Evolutionary conservation across 2,888 invertebrate species (phyloP).

Genomic region (Invenusta paracnida): DNA sequence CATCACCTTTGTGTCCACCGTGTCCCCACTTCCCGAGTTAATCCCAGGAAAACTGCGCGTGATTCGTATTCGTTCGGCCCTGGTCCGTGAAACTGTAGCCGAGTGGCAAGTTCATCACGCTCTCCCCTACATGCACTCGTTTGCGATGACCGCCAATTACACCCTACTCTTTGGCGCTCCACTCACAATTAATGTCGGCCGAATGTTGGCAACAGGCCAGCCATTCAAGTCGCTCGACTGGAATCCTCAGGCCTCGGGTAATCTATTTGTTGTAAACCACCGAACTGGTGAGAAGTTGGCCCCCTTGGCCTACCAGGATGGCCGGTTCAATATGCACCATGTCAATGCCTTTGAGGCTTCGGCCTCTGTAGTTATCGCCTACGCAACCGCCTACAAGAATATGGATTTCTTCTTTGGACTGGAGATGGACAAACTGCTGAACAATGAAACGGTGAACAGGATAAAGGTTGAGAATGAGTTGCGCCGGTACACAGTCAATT

Average conservation of each 20-base stretch:
- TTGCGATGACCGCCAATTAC: constrained; percentile 52
- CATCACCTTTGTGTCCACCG: constrained; percentile 51
- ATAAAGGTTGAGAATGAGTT: constrained; percentile 50
- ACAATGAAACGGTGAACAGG: constrained; percentile 48
- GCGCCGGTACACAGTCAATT: constrained; percentile 50
- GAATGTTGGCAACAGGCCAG: constrained; percentile 50
- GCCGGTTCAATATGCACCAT: constrained; percentile 54
- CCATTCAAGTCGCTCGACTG: constrained; percentile 53
- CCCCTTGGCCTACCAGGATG: constrained; percentile 40
- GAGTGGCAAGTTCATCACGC: constrained; percentile 49
- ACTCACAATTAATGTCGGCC: constrained; percentile 51
- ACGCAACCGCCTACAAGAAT: constrained; percentile 51
- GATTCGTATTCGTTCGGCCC: constrained; percentile 49
- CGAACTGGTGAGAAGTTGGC: neutral
- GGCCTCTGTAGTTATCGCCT: constrained; percentile 49
- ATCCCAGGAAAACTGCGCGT: constrained; percentile 49
- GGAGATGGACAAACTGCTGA: constrained; percentile 48
- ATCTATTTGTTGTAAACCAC: neutral
- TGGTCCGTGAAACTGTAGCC: constrained; percentile 50
- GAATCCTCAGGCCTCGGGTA: constrained; percentile 46
- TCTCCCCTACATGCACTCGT: constrained; percentile 58
- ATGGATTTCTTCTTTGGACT: constrained; percentile 51
- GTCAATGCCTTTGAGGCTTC: constrained; percentile 53
- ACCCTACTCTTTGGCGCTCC: constrained; percentile 53
- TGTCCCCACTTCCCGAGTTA: constrained; percentile 49